Conservation (phyloP, 2,797 vertebrate genomes). For the Tokudaia tokunoshimensis region DNA sequence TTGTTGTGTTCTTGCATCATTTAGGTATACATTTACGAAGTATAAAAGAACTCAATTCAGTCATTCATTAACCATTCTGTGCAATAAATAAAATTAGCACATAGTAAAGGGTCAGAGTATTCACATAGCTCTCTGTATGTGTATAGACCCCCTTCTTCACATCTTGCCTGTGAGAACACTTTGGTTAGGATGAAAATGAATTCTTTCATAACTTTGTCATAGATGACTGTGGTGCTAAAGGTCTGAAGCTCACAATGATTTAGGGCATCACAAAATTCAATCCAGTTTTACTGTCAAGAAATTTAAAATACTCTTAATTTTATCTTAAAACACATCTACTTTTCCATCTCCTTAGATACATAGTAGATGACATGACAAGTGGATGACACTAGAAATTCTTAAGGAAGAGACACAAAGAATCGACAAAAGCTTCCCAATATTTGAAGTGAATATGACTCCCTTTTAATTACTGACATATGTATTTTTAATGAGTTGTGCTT, state of each 20-base stretch:
- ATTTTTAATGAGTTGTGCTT: constrained; percentile 33
- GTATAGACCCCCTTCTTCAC: not conserved
- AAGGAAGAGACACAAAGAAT: not conserved
- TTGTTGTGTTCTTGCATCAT: not conserved
- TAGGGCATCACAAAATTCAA: constrained; percentile 48
- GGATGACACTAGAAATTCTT: not conserved
- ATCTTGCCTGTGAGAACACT: not conserved
- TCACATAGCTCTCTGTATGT: not conserved
- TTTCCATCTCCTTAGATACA: not conserved
- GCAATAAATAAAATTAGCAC: not conserved
- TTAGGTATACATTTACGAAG: not conserved
- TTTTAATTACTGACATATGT: not conserved
- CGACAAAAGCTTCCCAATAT: not conserved
- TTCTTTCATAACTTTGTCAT: not conserved
- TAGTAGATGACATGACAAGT: not conserved
- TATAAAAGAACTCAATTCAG: not conserved
- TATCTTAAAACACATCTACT: not conserved
- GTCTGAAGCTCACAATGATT: not conserved
- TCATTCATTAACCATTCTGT: not conserved
- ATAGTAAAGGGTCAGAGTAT: not conserved
- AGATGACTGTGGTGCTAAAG: not conserved
- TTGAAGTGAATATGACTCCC: not conserved
- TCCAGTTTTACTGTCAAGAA: not conserved
- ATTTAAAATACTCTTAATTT: constrained; percentile 10
- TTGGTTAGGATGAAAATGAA: not conserved